phyloP scores from a whole-genome alignment of 2,113 vertebrate species.

The rabbit (Oryctolagus cuniculus) region mOryCun1.1 NC_091432.1:114518501-114519000 shows the following conservation, averaged over 20 bases:
- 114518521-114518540: slow-evolving; percentile 99
- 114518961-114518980: background rate
- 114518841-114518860: slow-evolving; percentile 46
- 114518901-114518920: slow-evolving; percentile 64
- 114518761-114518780: background rate
- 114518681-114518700: slow-evolving; percentile 66
- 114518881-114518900: slow-evolving; percentile 67
- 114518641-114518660: slow-evolving; percentile 88
- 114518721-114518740: slow-evolving; percentile 87
- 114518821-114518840: slow-evolving; percentile 70
- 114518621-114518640: slow-evolving; percentile 91
- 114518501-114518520: slow-evolving; percentile 97
- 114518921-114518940: slow-evolving; percentile 30
- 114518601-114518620: slow-evolving; percentile 96
- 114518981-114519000: slow-evolving; percentile 63
- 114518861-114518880: slow-evolving; percentile 66
- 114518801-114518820: slow-evolving; percentile 57
- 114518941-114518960: slow-evolving; percentile 45
- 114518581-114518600: slow-evolving; percentile 93
- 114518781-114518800: background rate
- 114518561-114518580: slow-evolving; percentile 97
- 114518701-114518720: slow-evolving; percentile 83
- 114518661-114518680: slow-evolving; percentile 54
- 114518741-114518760: slow-evolving; percentile 36
- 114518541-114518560: slow-evolving; percentile 96